A percentile compares a stretch with the other conserved stretches of the same genome.
Conservation (phyloP, 2,888 invertebrate species). For the Pyralis farinalis region DNA sequence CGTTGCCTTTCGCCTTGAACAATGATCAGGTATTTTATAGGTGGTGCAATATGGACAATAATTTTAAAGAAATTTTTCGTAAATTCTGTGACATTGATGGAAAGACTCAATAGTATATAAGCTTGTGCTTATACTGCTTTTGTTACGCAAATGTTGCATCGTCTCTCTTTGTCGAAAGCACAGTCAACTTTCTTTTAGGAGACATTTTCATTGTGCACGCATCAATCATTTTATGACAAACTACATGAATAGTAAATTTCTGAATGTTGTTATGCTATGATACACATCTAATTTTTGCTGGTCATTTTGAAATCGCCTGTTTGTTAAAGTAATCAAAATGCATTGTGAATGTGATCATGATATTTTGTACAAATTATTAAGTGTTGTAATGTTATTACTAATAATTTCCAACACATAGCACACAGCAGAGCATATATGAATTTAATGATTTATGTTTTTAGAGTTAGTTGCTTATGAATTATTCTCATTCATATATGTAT, state of each 20-base stretch:
- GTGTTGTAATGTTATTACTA: not conserved
- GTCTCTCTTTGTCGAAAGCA: not conserved
- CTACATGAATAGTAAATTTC: conserved; percentile 4
- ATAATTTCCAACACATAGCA: too few relatives aligned
- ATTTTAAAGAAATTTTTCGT: too few relatives aligned
- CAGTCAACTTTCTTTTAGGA: conserved; percentile 4
- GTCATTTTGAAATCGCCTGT: conserved; percentile 6
- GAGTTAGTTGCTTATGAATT: too few relatives aligned
- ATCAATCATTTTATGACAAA: conserved; percentile 8
- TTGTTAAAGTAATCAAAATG: not conserved
- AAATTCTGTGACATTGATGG: too few relatives aligned
- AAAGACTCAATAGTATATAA: not conserved
- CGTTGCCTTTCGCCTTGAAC: too few relatives aligned
- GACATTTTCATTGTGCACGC: conserved; percentile 4
- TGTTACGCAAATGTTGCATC: not conserved
- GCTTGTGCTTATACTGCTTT: not conserved
- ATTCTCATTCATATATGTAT: too few relatives aligned
- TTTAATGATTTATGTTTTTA: too few relatives aligned
- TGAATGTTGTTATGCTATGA: conserved; percentile 4
- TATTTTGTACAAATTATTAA: not conserved
- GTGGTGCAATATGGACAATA: too few relatives aligned
- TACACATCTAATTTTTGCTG: conserved; percentile 4
- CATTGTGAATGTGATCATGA: not conserved
- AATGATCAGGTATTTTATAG: too few relatives aligned
- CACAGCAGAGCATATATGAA: too few relatives aligned